phyloP scores from a whole-genome alignment of 2,888 invertebrate species.

The Ferdinandea cuprea region DNA sequence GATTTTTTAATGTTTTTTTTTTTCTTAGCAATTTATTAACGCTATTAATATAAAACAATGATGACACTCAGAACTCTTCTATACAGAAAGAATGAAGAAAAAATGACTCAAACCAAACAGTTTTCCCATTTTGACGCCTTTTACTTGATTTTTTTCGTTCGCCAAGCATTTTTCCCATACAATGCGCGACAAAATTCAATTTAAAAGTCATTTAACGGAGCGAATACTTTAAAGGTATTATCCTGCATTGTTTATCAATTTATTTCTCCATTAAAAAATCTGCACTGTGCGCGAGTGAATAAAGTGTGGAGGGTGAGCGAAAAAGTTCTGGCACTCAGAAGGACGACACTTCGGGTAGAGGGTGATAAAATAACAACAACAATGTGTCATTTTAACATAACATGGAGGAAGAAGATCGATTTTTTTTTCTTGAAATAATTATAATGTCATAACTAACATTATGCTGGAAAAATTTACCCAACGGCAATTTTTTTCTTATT shows the following conservation, averaged over 20 bases:
- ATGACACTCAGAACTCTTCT: conserved; percentile 51
- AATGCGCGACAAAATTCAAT: conserved; percentile 75
- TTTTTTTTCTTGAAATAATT: conserved; percentile 65
- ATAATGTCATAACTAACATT: conserved; percentile 69
- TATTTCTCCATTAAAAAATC: conserved; percentile 76
- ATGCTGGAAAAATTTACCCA: conserved; percentile 67
- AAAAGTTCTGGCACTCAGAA: conserved; percentile 20
- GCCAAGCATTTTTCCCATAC: conserved; percentile 44
- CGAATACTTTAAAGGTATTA: conserved; percentile 77
- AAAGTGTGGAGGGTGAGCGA: too few relatives aligned
- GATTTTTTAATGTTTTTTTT: conserved; percentile 28
- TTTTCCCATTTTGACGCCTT: conserved; percentile 21
- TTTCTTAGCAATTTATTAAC: conserved; percentile 53
- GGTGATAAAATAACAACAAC: background rate
- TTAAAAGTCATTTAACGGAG: conserved; percentile 77
- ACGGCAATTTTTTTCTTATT: too few relatives aligned
- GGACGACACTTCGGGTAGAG: conserved; percentile 30
- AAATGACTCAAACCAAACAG: conserved; percentile 16
- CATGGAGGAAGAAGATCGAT: conserved; percentile 44
- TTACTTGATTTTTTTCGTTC: background rate
- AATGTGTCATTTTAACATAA: too few relatives aligned
- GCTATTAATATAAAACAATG: conserved; percentile 56
- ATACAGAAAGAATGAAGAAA: conserved; percentile 12
- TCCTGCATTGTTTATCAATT: conserved; percentile 77
- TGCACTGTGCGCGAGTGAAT: conserved; percentile 59